These are phyloP conservation scores for Melanotaenia maccullochi DNA, from an alignment of 2,797 vertebrate species.

Conservation along the genomic window DNA sequence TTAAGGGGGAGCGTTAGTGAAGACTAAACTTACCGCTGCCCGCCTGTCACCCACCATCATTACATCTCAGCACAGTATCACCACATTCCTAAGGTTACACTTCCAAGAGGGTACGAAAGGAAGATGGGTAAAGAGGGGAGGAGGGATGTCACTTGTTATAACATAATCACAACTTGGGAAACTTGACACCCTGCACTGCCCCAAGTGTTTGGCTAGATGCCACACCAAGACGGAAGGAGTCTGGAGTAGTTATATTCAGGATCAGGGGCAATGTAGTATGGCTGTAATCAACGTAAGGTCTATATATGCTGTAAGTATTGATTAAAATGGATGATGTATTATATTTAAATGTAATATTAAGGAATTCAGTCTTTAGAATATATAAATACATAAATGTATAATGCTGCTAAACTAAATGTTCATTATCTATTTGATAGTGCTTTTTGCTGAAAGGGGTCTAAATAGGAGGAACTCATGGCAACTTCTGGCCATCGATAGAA, in stretches of 20 bases:
- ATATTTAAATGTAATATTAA: slow-evolving; percentile 8
- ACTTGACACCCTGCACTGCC: slow-evolving; percentile 50
- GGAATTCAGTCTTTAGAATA: not conserved
- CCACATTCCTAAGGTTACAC: slow-evolving; percentile 79
- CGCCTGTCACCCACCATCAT: slow-evolving; percentile 84
- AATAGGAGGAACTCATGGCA: slow-evolving; percentile 46
- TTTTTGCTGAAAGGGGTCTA: slow-evolving; percentile 25
- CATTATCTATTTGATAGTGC: slow-evolving; percentile 21
- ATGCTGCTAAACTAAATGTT: slow-evolving; percentile 7
- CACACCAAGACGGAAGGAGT: slow-evolving; percentile 56
- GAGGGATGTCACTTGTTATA: slow-evolving; percentile 56
- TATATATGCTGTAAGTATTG: slow-evolving; percentile 1
- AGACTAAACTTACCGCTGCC: slow-evolving; percentile 81
- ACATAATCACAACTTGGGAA: slow-evolving; percentile 67
- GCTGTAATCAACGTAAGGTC: slow-evolving; percentile 8
- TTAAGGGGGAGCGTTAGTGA: slow-evolving; percentile 73
- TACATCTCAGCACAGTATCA: slow-evolving; percentile 83
- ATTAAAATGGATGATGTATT: slow-evolving; percentile 11
- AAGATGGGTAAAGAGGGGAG: slow-evolving; percentile 45
- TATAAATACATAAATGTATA: slow-evolving; percentile 4
- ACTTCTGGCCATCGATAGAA: slow-evolving; percentile 67
- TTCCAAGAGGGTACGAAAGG: slow-evolving; percentile 64
- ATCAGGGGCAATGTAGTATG: slow-evolving; percentile 34
- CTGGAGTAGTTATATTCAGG: slow-evolving; percentile 49
- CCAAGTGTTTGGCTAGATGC: slow-evolving; percentile 60